Conservation (phyloP, 2,113 vertebrate species). For the Plecturocebus donacophilus region DNA sequence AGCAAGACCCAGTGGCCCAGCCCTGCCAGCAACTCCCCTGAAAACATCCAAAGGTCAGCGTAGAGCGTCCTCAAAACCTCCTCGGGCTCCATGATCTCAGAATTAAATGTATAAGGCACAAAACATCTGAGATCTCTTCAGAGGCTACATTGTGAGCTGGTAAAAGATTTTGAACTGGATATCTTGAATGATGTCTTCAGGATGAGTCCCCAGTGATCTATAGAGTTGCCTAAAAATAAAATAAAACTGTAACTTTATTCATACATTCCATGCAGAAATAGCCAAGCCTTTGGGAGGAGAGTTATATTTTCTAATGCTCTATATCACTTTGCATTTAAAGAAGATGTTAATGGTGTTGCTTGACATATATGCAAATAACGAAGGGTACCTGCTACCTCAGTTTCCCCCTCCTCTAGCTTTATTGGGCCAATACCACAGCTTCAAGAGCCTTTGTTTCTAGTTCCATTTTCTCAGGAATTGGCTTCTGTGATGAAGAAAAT, state of each 20-base stretch:
- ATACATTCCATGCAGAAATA: not conserved
- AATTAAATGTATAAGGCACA: not conserved
- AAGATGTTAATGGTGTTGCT: not conserved
- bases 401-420: not conserved
- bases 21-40: not conserved
- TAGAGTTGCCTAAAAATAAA: not conserved
- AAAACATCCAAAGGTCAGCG: not conserved
- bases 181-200: not conserved
- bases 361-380: not conserved
- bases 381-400: not conserved
- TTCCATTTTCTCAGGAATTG: not conserved
- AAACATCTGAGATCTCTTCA: not conserved
- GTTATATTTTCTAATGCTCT: not conserved
- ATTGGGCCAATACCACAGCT: not conserved
- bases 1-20: not conserved
- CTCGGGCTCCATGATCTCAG: no score
- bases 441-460: not conserved
- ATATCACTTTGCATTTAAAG: not conserved
- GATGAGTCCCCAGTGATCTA: not conserved
- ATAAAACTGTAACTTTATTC: not conserved
- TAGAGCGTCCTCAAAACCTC: not conserved
- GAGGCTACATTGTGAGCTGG: not conserved
- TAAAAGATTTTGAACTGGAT: not conserved
- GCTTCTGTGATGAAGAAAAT: not conserved
- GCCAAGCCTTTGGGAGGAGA: not conserved